These are phyloP conservation scores for Galaxea fascicularis DNA, from an alignment of 92 coral and sea anemone species.

Conservation along the genomic window DNA sequence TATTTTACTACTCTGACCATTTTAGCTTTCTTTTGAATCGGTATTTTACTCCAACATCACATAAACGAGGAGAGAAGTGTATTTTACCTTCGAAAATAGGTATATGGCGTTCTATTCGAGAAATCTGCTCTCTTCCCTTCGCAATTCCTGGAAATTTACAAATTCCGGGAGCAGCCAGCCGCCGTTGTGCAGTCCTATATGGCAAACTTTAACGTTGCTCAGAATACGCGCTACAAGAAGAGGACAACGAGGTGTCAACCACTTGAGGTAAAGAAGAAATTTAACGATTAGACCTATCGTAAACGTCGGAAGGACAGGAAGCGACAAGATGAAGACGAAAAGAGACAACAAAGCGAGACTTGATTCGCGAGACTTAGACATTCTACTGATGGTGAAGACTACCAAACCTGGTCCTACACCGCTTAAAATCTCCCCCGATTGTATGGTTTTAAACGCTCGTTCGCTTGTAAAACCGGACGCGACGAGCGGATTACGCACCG, in stretches of 20 bases:
- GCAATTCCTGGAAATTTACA: background rate
- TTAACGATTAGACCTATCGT: background rate
- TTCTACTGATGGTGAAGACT: too few species aligned
- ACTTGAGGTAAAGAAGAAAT: background rate
- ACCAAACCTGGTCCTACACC: too few species aligned
- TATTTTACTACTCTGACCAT: background rate
- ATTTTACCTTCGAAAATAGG: background rate
- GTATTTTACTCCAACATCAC: background rate
- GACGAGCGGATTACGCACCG: too few species aligned
- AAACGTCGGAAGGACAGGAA: background rate
- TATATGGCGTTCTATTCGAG: background rate
- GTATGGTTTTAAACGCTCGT: too few species aligned
- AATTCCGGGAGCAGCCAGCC: background rate
- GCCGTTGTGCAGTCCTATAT: background rate
- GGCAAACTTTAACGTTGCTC: background rate
- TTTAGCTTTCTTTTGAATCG: background rate
- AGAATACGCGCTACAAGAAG: constrained; percentile 1
- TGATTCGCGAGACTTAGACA: too few species aligned
- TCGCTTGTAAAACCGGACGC: too few species aligned
- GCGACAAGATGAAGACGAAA: background rate
- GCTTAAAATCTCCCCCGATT: too few species aligned
- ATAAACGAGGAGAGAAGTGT: background rate
- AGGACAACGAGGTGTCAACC: background rate
- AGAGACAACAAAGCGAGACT: too few species aligned
- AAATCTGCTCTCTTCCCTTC: background rate